Evolutionary conservation across 2,888 invertebrate genomes (phyloP), one percentile per base, ranked within the genome.

Genomic region (Galerucella nymphaeae): DNA sequence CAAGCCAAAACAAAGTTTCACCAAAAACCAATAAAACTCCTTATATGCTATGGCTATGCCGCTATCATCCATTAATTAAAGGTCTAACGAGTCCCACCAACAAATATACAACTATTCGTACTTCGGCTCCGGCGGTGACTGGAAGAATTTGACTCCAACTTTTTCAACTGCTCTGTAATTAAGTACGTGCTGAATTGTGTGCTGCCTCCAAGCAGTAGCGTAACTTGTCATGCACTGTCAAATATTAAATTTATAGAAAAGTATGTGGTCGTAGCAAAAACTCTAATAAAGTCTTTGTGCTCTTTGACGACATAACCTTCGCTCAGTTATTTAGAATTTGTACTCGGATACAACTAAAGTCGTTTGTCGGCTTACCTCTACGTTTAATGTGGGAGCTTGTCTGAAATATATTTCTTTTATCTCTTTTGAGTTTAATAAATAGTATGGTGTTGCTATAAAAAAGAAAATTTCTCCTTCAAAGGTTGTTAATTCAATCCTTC

Each of bases 391-490:
- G 50, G 57, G 23, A 69, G 55, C 68, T 69, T 50, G 62, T 53
- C 50, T 48, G 53, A 69, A 69, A 69, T 69, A 69, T 53, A 69
- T 69, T 69, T 62, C 61, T 62, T 69, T 69, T 69, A 69, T 69
- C 41, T 62, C 68, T 62, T 62, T 69, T 62, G 53, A 62, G 41
- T 62, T 41, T n/a, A 69, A 69, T 69, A 38, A 69, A 69, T 69
- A 53, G 14, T 45, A 13, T 4, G 13, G 10, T 10, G 42, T 42
- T 2, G 45, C 45, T 30, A 8, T 30, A 8, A 8, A 23, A 8
- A 30, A 4, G 5, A 0, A 4, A 4, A 30, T 30, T 30, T 30
- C 2, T 30, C 2, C 30, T 30, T 30, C 5, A 30, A 30, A 5
- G 23, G 23, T n/a, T n/a, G n/a, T n/a, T n/a, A n/a, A n/a, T n/a